Percentiles rank a stretch among this genome's conserved stretches.
phyloP scores from a whole-genome alignment of 2,113 vertebrate species.

The Tichodroma muraria region DNA sequence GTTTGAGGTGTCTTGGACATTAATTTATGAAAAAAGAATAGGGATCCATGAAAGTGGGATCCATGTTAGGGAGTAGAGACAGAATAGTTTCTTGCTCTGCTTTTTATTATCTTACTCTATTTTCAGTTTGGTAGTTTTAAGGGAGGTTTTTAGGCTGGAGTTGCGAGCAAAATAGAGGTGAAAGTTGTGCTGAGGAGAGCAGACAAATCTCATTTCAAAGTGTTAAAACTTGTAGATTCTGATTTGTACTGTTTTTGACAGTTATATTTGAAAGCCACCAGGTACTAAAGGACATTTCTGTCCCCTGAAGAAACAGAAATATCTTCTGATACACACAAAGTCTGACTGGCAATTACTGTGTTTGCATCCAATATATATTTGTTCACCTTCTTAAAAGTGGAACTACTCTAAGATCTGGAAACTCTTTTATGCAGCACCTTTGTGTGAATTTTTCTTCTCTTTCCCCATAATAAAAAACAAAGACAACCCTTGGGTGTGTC shows the following conservation, averaged over 20 bases:
- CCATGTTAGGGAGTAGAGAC: not conserved
- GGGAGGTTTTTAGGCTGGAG: not conserved
- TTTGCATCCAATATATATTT: fast-evolving
- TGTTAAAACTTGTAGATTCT: not conserved
- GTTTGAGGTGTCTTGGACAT: not conserved
- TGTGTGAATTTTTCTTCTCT: not conserved
- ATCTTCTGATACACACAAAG: not conserved
- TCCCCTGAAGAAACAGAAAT: not conserved
- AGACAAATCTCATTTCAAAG: not conserved
- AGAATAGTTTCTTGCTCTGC: not conserved
- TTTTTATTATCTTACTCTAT: not conserved
- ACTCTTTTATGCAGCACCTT: not conserved
- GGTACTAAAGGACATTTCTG: not conserved
- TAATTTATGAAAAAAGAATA: not conserved
- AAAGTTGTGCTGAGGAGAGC: not conserved
- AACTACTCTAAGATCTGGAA: not conserved
- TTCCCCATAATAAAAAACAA: not conserved
- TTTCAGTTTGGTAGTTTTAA: not conserved
- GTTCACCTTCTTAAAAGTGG: not conserved
- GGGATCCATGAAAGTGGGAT: not conserved
- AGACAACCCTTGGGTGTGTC: slow-evolving; percentile 33
- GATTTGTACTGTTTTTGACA: not conserved
- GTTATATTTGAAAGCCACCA: not conserved
- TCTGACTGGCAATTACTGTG: not conserved
- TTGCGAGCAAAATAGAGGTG: not conserved